Conservation (phyloP, 1,140 invertebrate species). For the Rhysida immarginata region DNA sequence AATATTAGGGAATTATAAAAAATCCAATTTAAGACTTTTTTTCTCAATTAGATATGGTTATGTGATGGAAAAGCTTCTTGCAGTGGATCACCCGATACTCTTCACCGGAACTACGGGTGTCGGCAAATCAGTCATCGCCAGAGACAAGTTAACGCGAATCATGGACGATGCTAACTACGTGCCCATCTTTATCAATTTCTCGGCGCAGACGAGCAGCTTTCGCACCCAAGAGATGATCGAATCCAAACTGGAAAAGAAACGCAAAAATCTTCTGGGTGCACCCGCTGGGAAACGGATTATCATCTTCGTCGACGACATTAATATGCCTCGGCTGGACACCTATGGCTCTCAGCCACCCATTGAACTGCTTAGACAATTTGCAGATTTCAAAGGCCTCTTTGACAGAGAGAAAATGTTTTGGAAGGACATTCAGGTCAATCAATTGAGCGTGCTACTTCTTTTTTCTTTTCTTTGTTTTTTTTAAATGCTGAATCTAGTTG, state of each 20-base stretch:
- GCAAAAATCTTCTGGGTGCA: conserved; percentile 29
- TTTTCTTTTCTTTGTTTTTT: too few relatives aligned
- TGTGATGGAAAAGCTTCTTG: conserved; percentile 55
- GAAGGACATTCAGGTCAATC: conserved; percentile 45
- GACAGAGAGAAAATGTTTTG: conserved; percentile 72
- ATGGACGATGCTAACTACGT: conserved; percentile 43
- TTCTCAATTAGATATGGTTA: conserved; percentile 50
- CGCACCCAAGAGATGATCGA: conserved; percentile 47
- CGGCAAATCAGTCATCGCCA: conserved; percentile 69
- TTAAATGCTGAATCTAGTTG: too few relatives aligned
- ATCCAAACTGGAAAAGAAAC: conserved; percentile 27
- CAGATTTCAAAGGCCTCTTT: conserved; percentile 68
- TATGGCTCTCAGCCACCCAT: conserved; percentile 33
- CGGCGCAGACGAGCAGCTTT: conserved; percentile 67
- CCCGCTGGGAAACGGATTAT: conserved; percentile 28
- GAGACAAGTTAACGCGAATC: conserved; percentile 50
- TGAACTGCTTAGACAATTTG: conserved; percentile 47
- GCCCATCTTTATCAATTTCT: conserved; percentile 66
- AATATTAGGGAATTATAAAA: too few relatives aligned
- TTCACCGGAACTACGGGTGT: conserved; percentile 56
- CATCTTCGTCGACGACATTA: conserved; percentile 38
- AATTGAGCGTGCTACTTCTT: too few relatives aligned
- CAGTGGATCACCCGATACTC: conserved; percentile 51
- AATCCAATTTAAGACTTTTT: too few relatives aligned
- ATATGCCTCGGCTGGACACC: conserved; percentile 32